Percentiles rank a stretch among this genome's conserved stretches.
Conservation (phyloP, 2,113 vertebrate genomes). For the Melospiza melodia region DNA sequence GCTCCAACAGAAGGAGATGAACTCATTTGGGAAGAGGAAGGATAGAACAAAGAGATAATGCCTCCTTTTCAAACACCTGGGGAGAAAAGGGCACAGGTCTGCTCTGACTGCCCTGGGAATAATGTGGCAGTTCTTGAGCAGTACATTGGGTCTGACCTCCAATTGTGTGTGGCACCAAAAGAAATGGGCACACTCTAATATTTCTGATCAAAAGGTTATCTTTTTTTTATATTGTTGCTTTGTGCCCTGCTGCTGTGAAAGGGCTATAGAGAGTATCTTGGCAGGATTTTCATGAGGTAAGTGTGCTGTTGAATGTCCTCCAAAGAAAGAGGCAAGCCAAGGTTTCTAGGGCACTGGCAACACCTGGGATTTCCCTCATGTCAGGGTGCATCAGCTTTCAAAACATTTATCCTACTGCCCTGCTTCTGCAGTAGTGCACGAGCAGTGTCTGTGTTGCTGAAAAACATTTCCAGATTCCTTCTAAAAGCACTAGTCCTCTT, state of each 20-base stretch:
- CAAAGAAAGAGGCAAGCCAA: background rate
- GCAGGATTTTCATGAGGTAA: background rate
- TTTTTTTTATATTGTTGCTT: background rate
- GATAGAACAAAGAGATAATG: background rate
- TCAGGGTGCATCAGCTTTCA: background rate
- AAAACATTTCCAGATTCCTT: background rate
- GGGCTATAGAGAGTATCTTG: background rate
- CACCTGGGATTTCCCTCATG: background rate
- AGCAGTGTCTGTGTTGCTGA: background rate
- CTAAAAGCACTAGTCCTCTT: background rate
- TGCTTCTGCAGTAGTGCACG: background rate
- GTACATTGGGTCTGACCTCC: background rate
- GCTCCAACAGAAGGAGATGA: background rate
- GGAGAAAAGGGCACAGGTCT: background rate
- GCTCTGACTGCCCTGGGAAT: background rate
- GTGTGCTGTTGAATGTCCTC: background rate
- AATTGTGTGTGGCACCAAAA: background rate
- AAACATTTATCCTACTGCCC: background rate
- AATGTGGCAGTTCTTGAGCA: background rate
- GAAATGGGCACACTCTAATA: background rate
- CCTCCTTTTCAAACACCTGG: background rate
- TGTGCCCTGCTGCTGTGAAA: background rate
- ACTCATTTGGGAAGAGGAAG: background rate
- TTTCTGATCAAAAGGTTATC: background rate
- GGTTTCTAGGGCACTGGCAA: background rate